Base-by-base conservation (phyloP, 2,797 vertebrate species). In the Choloepus didactylus region DNA sequence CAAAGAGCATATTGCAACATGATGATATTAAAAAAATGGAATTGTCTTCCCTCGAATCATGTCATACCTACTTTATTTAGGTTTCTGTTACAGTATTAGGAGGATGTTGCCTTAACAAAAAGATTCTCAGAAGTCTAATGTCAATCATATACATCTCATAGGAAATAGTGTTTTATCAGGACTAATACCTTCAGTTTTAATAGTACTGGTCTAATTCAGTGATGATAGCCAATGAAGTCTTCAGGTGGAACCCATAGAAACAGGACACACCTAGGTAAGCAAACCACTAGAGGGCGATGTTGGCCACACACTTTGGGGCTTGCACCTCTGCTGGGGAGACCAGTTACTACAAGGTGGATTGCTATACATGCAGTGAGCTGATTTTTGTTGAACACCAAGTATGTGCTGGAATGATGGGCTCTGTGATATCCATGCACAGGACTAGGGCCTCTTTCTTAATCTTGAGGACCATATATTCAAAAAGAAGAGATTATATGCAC, bases 251-350 rank as follows among this genome's bases (percentile, higher is more conserved):
- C 54, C 41, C 27, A 0, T 9, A 64, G 49, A 25, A 49, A 49
- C 16, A 38, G 59, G 59, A n/a, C 91, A 92, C 67, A 92, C 77
- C 81, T 80, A 93, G 87, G 54, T 89, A 51, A 85, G 84, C 77
- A 86, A 83, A 81, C 97, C 97, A 96, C 97, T 91, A 97, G 97
- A 96, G 97, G 97, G 97, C 94, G 95, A 92, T 88, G 77, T 97
- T 96, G 89, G 93, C 94, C 75, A 67, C 14, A 49, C 59, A 84
- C 91, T 49, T 59, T 23, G 15, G 81, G 31, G 3, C 27, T 88
- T 88, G 67, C 79, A 60, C 77, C 21, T 9, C 54, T 59, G 51
- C n/a, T 46, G 29, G 41, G 54, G 80, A 92, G 59, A 94, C 35
- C 51, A 29, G 83, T 87, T 49, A 15, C 80, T 66, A 2, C 14